Evolutionary conservation across 2,888 invertebrate species (phyloP), one percentile per base, ranked within the genome.

Genomic region (Drosophila diplacantha): DNA sequence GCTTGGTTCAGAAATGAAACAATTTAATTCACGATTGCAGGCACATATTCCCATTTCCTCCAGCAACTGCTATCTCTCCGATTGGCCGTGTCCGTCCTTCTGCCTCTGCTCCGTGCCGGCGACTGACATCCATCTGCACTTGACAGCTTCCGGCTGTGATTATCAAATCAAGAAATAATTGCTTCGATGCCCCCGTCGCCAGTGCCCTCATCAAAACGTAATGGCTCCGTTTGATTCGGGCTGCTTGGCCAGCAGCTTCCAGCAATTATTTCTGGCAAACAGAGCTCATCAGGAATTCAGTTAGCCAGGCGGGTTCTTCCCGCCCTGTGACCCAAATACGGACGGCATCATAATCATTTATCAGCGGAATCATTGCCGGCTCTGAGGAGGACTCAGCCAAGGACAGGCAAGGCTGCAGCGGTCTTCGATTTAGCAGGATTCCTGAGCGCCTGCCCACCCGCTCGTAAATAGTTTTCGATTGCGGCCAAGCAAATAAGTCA

Each of bases 381-480:
- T 35, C 18, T 32, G 24, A 20, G 43, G 43, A 49, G 37, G 43
- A 43, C 12, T 63, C 47, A 31, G n/a, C 35, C 67, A 67, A 38
- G 67, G 47, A 49, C 41, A 46, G 6, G 12, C 22, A 24, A 24
- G 41, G 24, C 24, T 24, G 9, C 41, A 24, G 35, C 22, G 16
- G 38, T 44, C 50, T 32, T 24, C 47, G 47, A 22, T 18, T 31
- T 62, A 31, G 16, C 49, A 41, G 55, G 50, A 50, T 14, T 38
- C 34, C 49, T 16, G 16, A 41, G 14, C 12, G 26, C 14, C 22
- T 35, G 35, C 18, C 16, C 22, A 3, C 8, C n/a, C 14, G 22
- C 39, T 38, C 16, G 51, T 69, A 69, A 72, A 80, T 79, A 78
- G 77, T 79, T 72, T 72, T 68, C 77, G 74, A 69, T 68, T 76